phyloP scores from a whole-genome alignment of 2,113 vertebrate genomes.

The Polyodon spathula region DNA sequence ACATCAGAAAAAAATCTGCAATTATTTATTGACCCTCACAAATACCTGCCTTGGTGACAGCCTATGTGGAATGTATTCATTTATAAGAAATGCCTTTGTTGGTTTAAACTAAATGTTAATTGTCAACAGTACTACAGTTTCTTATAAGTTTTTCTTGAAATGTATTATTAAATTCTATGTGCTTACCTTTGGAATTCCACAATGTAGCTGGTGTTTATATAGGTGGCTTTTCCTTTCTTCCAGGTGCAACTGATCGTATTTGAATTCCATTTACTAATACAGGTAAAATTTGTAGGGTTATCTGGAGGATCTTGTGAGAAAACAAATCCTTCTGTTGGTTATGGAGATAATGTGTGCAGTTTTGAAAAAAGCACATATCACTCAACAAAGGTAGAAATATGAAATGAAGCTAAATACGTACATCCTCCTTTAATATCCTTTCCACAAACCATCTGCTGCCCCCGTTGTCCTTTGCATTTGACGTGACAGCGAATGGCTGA shows the following conservation, averaged over 20 bases:
- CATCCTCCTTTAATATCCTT: constrained; percentile 35
- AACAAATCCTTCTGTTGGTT: neutral
- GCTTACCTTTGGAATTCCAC: constrained; percentile 40
- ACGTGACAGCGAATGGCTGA: constrained; percentile 30
- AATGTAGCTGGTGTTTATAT: constrained; percentile 33
- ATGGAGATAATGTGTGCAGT: neutral
- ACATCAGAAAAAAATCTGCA: no score
- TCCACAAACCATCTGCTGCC: constrained; percentile 19
- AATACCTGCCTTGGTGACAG: no score
- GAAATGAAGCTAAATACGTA: constrained; percentile 33
- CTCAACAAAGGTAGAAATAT: no score
- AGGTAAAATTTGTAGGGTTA: constrained; percentile 38
- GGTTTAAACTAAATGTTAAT: no score
- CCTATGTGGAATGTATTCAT: no score
- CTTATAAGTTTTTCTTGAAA: neutral
- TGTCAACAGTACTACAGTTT: no score
- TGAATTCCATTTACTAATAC: constrained; percentile 32
- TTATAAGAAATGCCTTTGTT: no score
- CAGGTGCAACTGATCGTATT: constrained; percentile 33
- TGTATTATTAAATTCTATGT: neutral
- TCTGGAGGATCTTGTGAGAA: constrained; percentile 40
- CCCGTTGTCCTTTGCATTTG: neutral
- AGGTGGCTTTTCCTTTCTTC: constrained; percentile 33
- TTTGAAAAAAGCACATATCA: neutral
- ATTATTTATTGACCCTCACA: no score